Base-by-base conservation (phyloP, 2,113 vertebrate species). In the Sardina pilchardus region DNA sequence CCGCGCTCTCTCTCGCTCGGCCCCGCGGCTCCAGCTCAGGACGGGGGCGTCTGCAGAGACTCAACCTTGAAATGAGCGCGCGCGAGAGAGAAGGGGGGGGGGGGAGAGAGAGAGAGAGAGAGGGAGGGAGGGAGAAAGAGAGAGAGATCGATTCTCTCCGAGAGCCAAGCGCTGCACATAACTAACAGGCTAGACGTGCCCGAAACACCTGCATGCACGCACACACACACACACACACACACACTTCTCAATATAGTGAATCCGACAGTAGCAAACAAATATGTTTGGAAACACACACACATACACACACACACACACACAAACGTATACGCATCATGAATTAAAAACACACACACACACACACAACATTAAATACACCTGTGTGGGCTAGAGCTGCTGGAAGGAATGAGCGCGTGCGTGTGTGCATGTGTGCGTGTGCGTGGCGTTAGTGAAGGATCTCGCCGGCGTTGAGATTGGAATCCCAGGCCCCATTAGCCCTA, bases 31-130 rank as follows among this genome's bases (percentile, higher is more conserved):
- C 34, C 5, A 21, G 63, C 63, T 71, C 10, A 30, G 63, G 63
- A 30, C 12, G 0, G 26, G 63, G 9, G 30, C n/a, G 2, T 34
- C 63, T 30, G 63, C 8, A 30, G 63, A 71, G n/a, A 30, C 9
- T 71, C n/a, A 71, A 71, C 63, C 63, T 71, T 71, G 63, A 71
- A 71, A 71, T 71, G 63, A 71, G 63, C 63, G n/a, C 26, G 24
- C 2, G 45, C 3, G 12, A 8, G 45, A 47, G 45, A 8, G 12
- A 14, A 7, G 1, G 6, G 5, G 45, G 7, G 5, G 5, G 45
- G 1, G 45, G 1, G 7, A 12, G 45, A 63, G 24, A 8, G 45
- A 47, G 12, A 8, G 45, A 47, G 45, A 8, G 12, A 14, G 45
- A 8, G 6, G 5, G 45, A 47, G 5, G 5, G 45, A 7, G 45